These are phyloP conservation scores for Phoebastria nigripes DNA, from an alignment of 2,797 vertebrate species.

Conservation along the genomic window DNA sequence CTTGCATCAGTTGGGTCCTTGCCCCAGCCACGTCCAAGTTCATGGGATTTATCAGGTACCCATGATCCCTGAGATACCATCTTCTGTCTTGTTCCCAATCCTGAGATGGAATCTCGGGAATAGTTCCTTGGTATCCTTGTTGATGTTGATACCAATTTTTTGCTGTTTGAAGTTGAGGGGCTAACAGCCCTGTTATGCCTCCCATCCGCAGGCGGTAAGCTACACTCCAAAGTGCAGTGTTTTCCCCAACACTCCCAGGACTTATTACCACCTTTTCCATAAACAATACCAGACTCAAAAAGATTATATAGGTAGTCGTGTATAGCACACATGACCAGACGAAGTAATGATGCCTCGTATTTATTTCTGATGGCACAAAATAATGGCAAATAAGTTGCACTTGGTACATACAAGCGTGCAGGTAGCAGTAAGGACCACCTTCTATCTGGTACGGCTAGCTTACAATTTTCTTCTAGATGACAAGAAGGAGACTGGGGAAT, in stretches of 20 bases:
- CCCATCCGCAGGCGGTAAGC: not conserved
- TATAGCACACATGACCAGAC: not conserved
- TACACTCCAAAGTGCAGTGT: not conserved
- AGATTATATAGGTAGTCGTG: not conserved
- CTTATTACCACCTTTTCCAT: not conserved
- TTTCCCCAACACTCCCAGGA: not conserved
- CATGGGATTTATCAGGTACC: not conserved
- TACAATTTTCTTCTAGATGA: not conserved
- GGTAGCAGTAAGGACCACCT: not conserved
- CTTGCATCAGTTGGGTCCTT: not conserved
- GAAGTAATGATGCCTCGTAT: not conserved
- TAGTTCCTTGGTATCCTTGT: not conserved
- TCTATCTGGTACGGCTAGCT: no score
- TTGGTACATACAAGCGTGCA: no score
- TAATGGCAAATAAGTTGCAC: not conserved
- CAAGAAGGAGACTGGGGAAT: not conserved
- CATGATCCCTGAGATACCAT: not conserved
- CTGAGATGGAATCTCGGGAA: not conserved
- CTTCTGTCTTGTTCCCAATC: not conserved
- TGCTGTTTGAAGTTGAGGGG: not conserved
- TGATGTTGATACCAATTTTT: not conserved
- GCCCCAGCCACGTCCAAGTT: not conserved
- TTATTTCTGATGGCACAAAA: not conserved
- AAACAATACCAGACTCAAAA: no score
- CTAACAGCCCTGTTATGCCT: accelerated